Evolutionary conservation across 2,797 vertebrate genomes (phyloP).

Genomic region (Anniella stebbinsi): DNA sequence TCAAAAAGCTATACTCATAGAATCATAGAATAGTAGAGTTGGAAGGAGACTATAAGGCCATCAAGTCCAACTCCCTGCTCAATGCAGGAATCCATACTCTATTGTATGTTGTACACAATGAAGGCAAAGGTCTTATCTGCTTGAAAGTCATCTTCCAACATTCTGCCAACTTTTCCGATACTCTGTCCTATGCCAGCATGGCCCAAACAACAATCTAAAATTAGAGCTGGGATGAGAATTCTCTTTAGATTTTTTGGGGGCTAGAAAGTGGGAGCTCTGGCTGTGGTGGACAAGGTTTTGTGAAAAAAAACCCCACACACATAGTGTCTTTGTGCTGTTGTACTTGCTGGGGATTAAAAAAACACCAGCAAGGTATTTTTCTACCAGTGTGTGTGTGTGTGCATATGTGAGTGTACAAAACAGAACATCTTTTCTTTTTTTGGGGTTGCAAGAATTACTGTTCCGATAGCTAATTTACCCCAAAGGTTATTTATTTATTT

Average conservation of each 20-base stretch:
- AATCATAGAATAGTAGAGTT: too few relatives aligned
- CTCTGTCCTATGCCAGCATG: background rate
- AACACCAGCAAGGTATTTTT: background rate
- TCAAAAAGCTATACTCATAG: background rate
- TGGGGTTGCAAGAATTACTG: background rate
- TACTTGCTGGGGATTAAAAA: background rate
- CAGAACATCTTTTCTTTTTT: background rate
- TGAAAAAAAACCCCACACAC: background rate
- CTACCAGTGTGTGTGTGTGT: background rate
- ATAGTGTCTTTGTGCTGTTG: too few relatives aligned
- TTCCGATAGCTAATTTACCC: background rate
- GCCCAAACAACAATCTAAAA: background rate
- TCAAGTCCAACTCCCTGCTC: too few relatives aligned
- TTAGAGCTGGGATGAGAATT: background rate
- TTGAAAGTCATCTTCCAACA: too few relatives aligned
- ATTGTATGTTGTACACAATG: constrained; percentile 18
- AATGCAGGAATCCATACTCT: too few relatives aligned
- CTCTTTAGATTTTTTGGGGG: background rate
- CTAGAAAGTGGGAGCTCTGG: background rate
- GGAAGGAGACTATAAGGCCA: too few relatives aligned
- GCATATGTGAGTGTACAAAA: background rate
- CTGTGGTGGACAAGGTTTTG: background rate
- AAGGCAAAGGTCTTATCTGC: constrained; percentile 21
- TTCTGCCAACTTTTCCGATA: background rate
- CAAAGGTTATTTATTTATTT: too few relatives aligned